Evolutionary conservation across 2,113 vertebrate genomes (phyloP).

Genomic region (Trinectes maculatus): DNA sequence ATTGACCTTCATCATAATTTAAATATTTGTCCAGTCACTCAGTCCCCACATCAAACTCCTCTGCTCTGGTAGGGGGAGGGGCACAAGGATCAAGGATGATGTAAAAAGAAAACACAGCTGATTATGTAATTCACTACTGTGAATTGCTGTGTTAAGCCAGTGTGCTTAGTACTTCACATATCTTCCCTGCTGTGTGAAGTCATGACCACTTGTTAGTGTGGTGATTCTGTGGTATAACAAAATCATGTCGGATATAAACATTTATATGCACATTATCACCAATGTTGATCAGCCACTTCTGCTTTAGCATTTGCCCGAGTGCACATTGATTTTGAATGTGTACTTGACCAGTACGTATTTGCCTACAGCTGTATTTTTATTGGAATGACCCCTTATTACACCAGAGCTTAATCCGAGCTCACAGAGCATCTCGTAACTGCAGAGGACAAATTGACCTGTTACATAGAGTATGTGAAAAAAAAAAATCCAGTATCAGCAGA

Average conservation of each 20-base stretch:
- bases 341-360: constrained; percentile 11
- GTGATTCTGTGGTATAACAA: not conserved
- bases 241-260: not conserved
- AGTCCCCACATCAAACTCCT: too few relatives aligned
- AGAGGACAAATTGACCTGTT: constrained; percentile 50
- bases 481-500: constrained; percentile 1
- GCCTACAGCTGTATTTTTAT: constrained; percentile 32
- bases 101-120: constrained; percentile 22
- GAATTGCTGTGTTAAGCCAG: constrained; percentile 40
- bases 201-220: not conserved
- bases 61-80: too few relatives aligned
- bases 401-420: constrained; percentile 55
- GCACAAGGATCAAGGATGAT: too few relatives aligned
- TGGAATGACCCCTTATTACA: constrained; percentile 41
- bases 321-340: constrained; percentile 45
- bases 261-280: not conserved
- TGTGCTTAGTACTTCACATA: too few relatives aligned
- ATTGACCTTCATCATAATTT: too few relatives aligned
- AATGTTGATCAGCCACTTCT: not conserved
- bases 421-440: constrained; percentile 7
- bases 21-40: too few relatives aligned
- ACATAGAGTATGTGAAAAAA: constrained; percentile 9
- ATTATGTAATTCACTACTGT: constrained; percentile 57
- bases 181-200: not conserved
- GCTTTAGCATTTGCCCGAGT: constrained; percentile 3